Evolutionary conservation across 2,797 vertebrate genomes (phyloP).

Genomic region (Hydrophis major): DNA sequence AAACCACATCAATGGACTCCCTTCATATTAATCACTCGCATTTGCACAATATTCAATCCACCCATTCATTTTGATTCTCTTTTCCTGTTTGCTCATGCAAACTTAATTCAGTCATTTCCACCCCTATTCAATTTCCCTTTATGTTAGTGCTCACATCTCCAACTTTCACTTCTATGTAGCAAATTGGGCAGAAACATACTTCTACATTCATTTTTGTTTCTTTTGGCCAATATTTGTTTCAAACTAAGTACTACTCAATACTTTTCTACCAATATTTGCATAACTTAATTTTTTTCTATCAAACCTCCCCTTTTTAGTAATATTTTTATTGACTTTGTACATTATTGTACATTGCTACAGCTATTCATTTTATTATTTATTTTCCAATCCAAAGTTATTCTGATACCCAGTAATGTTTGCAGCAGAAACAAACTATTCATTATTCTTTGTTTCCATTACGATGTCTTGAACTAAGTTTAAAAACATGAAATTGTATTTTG

Average conservation of each 20-base stretch:
- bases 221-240: not conserved
- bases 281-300: not conserved
- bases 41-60: not conserved
- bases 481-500: not conserved
- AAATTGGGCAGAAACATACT: not conserved
- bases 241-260: not conserved
- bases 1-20: not conserved
- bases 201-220: not conserved
- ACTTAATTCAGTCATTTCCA: not conserved
- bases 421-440: not conserved
- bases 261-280: not conserved
- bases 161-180: not conserved
- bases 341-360: not conserved
- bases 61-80: not conserved
- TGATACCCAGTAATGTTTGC: not conserved
- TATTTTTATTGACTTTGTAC: not conserved
- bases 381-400: not conserved
- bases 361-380: not conserved
- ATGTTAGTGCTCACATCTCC: not conserved
- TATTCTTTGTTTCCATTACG: not conserved
- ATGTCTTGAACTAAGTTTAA: not conserved
- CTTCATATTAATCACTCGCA: not conserved
- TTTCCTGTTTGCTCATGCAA: not conserved
- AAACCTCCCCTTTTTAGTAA: not conserved
- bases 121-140: not conserved